Percentiles rank a stretch among this genome's conserved stretches.
Conservation (phyloP, 1,140 invertebrate genomes). For the Euborellia annulipes region DNA sequence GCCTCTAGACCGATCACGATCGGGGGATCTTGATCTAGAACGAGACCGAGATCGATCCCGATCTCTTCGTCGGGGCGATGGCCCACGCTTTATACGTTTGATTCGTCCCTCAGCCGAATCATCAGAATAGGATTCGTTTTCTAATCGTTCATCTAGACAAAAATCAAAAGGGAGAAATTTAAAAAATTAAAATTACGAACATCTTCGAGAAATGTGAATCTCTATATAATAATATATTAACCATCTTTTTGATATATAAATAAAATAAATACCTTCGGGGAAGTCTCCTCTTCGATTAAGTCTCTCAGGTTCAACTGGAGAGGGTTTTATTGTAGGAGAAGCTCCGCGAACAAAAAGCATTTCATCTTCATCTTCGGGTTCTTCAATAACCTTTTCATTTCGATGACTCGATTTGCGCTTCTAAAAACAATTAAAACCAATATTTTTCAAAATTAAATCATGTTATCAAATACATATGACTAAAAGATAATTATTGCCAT, state of each 20-base stretch:
- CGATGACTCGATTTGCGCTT: constrained; percentile 11
- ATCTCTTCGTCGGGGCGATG: too few species aligned
- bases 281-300: constrained; percentile 20
- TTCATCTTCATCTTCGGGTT: constrained; percentile 56
- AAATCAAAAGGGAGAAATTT: too few species aligned
- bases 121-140: background rate
- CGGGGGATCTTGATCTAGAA: too few species aligned
- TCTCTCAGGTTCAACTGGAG: constrained; percentile 19
- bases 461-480: constrained; percentile 29
- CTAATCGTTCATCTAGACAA: background rate
- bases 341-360: constrained; percentile 62
- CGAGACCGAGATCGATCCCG: too few species aligned
- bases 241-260: too few species aligned
- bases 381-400: constrained; percentile 20
- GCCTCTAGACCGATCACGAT: too few species aligned
- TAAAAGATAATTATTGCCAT: too few species aligned
- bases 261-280: background rate
- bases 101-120: background rate
- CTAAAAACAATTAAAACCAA: constrained; percentile 9
- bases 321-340: constrained; percentile 28
- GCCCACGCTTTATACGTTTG: too few species aligned
- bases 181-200: too few species aligned
- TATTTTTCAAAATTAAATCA: too few species aligned
- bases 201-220: too few species aligned
- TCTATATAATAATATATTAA: too few species aligned